These are phyloP conservation scores for Hoplias malabaricus DNA, from an alignment of 2,113 vertebrate genomes.

Conservation along the genomic window DNA sequence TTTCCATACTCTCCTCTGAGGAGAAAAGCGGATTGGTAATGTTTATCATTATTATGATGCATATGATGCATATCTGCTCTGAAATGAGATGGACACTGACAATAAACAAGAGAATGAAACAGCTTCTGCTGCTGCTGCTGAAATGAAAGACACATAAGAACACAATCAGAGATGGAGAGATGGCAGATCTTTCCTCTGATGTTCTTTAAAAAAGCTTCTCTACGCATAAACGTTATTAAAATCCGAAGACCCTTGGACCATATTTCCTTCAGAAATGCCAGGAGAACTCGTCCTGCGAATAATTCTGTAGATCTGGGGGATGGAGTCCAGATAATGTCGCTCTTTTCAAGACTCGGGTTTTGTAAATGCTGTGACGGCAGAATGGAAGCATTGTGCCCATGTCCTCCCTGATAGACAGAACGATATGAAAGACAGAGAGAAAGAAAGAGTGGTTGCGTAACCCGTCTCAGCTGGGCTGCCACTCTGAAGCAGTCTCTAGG, in stretches of 20 bases:
- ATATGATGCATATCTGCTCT: background rate
- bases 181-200: background rate
- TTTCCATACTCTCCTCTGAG: background rate
- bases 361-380: background rate
- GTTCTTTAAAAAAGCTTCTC: background rate
- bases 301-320: constrained; percentile 31
- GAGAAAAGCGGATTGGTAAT: background rate
- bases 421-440: background rate
- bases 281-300: constrained; percentile 7
- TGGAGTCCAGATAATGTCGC: constrained; percentile 35
- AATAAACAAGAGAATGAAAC: background rate
- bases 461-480: background rate
- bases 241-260: background rate
- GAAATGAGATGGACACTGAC: background rate
- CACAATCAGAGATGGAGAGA: constrained; percentile 27
- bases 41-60: background rate
- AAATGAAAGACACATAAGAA: constrained; percentile 51
- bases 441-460: background rate
- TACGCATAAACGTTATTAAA: constrained; percentile 31
- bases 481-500: constrained; percentile 21
- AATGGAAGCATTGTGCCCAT: background rate
- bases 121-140: constrained; percentile 36
- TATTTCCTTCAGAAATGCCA: constrained; percentile 21
- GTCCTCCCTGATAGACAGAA: background rate
- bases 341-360: constrained; percentile 22